A percentile compares a stretch with the other conserved stretches of the same genome.
phyloP scores from a whole-genome alignment of 1,140 invertebrate genomes.

The Eurytemora carolleeae region DNA sequence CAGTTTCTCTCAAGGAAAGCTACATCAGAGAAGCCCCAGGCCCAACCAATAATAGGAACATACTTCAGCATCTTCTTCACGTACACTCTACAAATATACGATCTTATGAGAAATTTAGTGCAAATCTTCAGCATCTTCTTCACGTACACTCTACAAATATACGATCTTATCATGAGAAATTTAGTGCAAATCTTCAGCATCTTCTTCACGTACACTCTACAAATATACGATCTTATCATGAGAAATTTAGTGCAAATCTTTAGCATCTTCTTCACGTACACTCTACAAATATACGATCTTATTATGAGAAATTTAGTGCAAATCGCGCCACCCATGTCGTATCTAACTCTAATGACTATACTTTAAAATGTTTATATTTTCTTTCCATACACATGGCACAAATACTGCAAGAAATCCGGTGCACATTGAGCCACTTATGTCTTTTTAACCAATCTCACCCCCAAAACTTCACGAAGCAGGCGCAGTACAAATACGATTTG shows the following conservation, averaged over 20 bases:
- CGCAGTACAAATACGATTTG: too few relatives aligned
- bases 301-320: constrained; percentile 1
- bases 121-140: constrained; percentile 63
- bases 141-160: constrained; percentile 45
- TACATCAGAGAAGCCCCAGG: constrained; percentile 78
- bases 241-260: constrained; percentile 25
- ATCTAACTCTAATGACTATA: not conserved
- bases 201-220: constrained; percentile 66
- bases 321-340: not conserved
- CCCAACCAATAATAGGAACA: constrained; percentile 82
- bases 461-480: too few relatives aligned
- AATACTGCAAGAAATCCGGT: too few relatives aligned
- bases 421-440: too few relatives aligned
- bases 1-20: constrained; percentile 78
- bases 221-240: constrained; percentile 2
- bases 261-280: constrained; percentile 78
- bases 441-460: too few relatives aligned
- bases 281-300: constrained; percentile 22
- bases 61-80: constrained; percentile 77
- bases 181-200: constrained; percentile 39
- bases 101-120: not conserved
- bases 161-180: not conserved
- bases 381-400: too few relatives aligned
- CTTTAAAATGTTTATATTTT: not conserved
- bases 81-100: constrained; percentile 38